phyloP scores from a whole-genome alignment of 2,888 invertebrate genomes.

The Incurvaria masculella region DNA sequence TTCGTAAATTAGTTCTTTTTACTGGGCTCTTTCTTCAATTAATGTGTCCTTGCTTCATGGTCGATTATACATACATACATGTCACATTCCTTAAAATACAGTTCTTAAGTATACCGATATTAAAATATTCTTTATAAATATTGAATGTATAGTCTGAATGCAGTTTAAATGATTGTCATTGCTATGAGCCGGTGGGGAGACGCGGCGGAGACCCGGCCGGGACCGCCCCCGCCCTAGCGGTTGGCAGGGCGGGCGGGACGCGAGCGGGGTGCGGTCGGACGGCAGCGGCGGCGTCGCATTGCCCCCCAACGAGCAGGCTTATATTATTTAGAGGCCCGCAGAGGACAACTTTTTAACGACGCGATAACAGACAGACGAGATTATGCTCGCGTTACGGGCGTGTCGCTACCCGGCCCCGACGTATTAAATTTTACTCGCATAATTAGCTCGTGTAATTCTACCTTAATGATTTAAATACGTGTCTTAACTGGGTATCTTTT shows the following conservation, averaged over 20 bases:
- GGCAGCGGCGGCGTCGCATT: slow-evolving; percentile 9
- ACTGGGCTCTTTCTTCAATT: too few relatives aligned
- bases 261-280: slow-evolving; percentile 1
- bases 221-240: background rate
- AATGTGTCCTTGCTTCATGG: too few relatives aligned
- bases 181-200: too few relatives aligned
- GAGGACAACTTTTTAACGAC: slow-evolving; percentile 55
- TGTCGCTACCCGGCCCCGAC: background rate
- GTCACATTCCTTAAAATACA: too few relatives aligned
- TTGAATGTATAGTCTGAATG: too few relatives aligned
- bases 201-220: too few relatives aligned
- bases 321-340: slow-evolving; percentile 46
- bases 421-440: slow-evolving; percentile 49
- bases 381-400: slow-evolving; percentile 15
- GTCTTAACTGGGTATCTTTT: too few relatives aligned
- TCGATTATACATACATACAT: too few relatives aligned
- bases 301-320: slow-evolving; percentile 18
- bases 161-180: too few relatives aligned
- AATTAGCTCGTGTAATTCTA: slow-evolving; percentile 56
- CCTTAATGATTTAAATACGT: slow-evolving; percentile 58
- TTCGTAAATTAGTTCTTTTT: too few relatives aligned
- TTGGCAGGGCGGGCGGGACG: slow-evolving; percentile 14
- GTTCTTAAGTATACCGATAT: too few relatives aligned
- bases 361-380: slow-evolving; percentile 55
- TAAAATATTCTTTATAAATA: too few relatives aligned